These are phyloP conservation scores for Semnornis frantzii DNA, from an alignment of 2,113 vertebrate species.

Conservation along the genomic window DNA sequence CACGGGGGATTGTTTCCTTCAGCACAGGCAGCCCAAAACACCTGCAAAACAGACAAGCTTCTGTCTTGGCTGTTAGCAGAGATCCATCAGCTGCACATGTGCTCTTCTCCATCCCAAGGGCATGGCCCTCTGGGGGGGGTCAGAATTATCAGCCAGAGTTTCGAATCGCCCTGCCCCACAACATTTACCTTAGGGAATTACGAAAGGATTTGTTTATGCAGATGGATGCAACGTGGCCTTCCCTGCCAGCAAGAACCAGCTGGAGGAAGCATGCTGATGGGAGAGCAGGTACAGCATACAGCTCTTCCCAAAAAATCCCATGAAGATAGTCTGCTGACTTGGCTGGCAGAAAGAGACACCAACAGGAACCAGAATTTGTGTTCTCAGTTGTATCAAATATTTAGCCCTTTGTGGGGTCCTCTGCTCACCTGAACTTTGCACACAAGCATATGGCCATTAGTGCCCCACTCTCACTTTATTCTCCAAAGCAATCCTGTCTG, in stretches of 20 bases:
- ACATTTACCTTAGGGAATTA: neutral
- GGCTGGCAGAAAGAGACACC: neutral
- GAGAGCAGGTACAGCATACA: conserved; percentile 1
- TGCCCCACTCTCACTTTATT: neutral
- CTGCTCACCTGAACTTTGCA: neutral
- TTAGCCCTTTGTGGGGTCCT: neutral
- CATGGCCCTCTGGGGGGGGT: neutral
- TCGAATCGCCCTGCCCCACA: neutral
- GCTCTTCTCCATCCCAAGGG: neutral
- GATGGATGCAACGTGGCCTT: neutral
- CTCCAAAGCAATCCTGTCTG: neutral
- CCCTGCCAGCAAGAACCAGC: neutral
- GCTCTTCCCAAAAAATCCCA: conserved; percentile 17
- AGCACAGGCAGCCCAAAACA: neutral
- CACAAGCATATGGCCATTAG: neutral
- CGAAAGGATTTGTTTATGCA: neutral
- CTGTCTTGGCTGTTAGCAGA: neutral
- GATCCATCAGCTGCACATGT: neutral
- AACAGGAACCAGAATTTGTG: neutral
- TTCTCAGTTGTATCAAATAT: neutral
- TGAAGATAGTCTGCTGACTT: neutral
- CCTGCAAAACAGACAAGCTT: neutral
- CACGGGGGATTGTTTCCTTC: neutral
- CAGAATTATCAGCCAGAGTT: neutral
- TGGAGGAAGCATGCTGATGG: neutral